Evolutionary conservation across 2,797 vertebrate genomes (phyloP).

Genomic region (Caiman crocodilus): DNA sequence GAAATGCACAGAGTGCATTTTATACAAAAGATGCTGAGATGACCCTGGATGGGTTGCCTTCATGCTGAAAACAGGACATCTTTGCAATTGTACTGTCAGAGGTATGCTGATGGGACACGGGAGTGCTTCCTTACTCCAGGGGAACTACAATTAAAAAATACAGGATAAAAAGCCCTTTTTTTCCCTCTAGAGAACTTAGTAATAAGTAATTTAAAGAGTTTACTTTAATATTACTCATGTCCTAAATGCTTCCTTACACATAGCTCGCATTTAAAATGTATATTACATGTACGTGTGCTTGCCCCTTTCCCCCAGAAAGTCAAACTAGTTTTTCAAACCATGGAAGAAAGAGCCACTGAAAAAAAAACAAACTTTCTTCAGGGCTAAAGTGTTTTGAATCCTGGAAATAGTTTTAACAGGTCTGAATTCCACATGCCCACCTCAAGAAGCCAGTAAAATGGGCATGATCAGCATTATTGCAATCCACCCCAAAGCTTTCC

Average conservation of each 20-base stretch:
- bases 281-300: not conserved
- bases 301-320: not conserved
- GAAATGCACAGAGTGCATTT: not conserved
- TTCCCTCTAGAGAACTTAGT: not conserved
- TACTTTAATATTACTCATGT: conserved; percentile 16
- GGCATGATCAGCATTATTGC: not conserved
- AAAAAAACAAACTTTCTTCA: not conserved
- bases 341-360: not conserved
- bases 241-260: not conserved
- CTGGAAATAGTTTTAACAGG: not conserved
- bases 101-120: not conserved
- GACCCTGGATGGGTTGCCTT: not conserved
- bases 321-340: not conserved
- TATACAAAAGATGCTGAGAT: not conserved
- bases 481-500: not conserved
- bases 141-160: not conserved
- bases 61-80: not conserved
- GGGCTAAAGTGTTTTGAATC: not conserved
- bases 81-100: not conserved
- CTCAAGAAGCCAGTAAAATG: not conserved
- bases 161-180: not conserved
- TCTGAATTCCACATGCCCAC: not conserved
- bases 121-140: not conserved
- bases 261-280: not conserved
- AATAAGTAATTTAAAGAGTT: not conserved